phyloP scores from a whole-genome alignment of 2,888 invertebrate species.

The Cantharis rufa region DNA sequence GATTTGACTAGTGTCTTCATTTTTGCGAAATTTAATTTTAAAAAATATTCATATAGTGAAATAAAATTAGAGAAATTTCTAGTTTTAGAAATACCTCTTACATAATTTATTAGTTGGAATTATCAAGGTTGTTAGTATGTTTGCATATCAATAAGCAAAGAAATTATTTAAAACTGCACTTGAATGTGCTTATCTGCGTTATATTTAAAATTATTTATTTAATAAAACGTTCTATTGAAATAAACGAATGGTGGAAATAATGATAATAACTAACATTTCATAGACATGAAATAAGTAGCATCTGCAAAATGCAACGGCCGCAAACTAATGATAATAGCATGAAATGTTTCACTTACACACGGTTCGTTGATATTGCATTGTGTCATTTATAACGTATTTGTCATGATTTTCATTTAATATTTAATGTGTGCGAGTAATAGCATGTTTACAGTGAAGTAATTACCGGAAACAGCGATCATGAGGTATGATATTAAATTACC shows the following conservation, averaged over 20 bases:
- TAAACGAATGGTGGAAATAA: conserved; percentile 1
- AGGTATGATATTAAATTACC: conserved; percentile 50
- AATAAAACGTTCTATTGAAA: neutral
- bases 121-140: too few relatives aligned
- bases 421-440: conserved; percentile 51
- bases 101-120: too few relatives aligned
- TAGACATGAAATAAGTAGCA: conserved; percentile 11
- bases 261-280: neutral
- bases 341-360: conserved; percentile 36
- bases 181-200: neutral
- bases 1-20: too few relatives aligned
- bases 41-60: too few relatives aligned
- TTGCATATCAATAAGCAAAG: neutral
- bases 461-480: conserved; percentile 52
- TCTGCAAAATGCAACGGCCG: conserved; percentile 31
- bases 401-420: conserved; percentile 54
- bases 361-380: conserved; percentile 46
- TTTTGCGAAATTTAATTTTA: too few relatives aligned
- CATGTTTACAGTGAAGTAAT: conserved; percentile 51
- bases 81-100: too few relatives aligned
- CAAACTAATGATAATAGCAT: conserved; percentile 28
- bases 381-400: conserved; percentile 52
- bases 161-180: neutral
- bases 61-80: too few relatives aligned
- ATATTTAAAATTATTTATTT: neutral